Conservation (phyloP, 2,113 vertebrate species). For the Lepus timidus region DNA sequence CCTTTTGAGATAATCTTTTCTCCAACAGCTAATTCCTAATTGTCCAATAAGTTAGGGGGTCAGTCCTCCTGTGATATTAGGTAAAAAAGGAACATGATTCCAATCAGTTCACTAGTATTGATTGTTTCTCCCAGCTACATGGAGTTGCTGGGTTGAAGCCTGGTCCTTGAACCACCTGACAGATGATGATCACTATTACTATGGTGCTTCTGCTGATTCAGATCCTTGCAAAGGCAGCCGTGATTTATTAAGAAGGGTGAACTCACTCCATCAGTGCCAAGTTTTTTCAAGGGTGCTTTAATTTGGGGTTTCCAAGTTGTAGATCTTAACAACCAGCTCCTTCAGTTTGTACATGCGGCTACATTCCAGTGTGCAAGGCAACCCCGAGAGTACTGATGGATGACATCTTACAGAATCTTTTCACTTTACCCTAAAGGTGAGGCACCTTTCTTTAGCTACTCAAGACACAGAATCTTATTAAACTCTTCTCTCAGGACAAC, state of each 20-base stretch:
- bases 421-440: background rate
- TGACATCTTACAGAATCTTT: slow-evolving; percentile 41
- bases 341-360: background rate
- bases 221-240: background rate
- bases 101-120: background rate
- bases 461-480: background rate
- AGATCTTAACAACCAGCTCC: background rate
- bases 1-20: slow-evolving; percentile 17
- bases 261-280: background rate
- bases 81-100: background rate
- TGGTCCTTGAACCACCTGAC: background rate
- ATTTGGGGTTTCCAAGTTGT: background rate
- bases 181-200: background rate
- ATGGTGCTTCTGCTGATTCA: background rate
- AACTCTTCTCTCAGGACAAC: background rate
- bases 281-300: slow-evolving; percentile 45
- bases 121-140: background rate
- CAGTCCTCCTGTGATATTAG: background rate
- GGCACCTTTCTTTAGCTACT: background rate
- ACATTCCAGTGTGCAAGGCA: background rate
- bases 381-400: background rate
- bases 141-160: background rate
- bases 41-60: background rate
- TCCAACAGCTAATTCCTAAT: slow-evolving; percentile 5
- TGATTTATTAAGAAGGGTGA: background rate